Base-by-base conservation (phyloP, 2,797 vertebrate species). In the Premnoplex brunnescens region DNA sequence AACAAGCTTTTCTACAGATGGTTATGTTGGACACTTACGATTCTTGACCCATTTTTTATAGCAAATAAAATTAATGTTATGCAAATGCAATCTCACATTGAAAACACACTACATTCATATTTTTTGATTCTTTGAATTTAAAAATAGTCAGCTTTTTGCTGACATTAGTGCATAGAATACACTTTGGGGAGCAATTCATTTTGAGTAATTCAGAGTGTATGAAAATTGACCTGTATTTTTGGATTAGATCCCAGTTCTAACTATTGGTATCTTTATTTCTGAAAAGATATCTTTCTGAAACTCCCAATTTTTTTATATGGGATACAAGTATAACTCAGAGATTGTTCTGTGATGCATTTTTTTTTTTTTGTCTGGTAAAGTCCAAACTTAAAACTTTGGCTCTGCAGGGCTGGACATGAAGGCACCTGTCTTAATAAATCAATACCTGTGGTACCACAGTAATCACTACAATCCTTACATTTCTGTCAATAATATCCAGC, bases 281-380 rank as follows among this genome's bases (percentile, higher is more conserved):
- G 18, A 56, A 66, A 44, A 36, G 21, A 27, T 10, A 26, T 77
- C 54, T 80, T 67, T 55, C 24, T 32, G 22, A 72, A 72, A 64
- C 4, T 4, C 15, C 0, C 1, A 0, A 3, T 13, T 64, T 48
- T 58, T 11, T n/a, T 13, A 36, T 44, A 52, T 49, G 37, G 6
- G 7, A 39, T 68, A 51, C 30, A 79, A 55, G 2, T 9, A 6
- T 22, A 24, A 4, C 37, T 46, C n/a, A 59, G 36, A 63, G 52
- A 37, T 64, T 27, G 10, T 8, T 87, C 58, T 69, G 36, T 18
- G 28, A 37, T 62, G 10, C 2, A 19, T 74, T 95, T 66, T 48
- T 79, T 74, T 95, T 62, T 48, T 79, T 95, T 62, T 55, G 26
- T 17, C 19, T 72, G 7, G 12, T 39, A 11, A 88, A 82, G 11